Evolutionary conservation across 2,888 invertebrate genomes (phyloP).

Genomic region (Lucinisca nassula): DNA sequence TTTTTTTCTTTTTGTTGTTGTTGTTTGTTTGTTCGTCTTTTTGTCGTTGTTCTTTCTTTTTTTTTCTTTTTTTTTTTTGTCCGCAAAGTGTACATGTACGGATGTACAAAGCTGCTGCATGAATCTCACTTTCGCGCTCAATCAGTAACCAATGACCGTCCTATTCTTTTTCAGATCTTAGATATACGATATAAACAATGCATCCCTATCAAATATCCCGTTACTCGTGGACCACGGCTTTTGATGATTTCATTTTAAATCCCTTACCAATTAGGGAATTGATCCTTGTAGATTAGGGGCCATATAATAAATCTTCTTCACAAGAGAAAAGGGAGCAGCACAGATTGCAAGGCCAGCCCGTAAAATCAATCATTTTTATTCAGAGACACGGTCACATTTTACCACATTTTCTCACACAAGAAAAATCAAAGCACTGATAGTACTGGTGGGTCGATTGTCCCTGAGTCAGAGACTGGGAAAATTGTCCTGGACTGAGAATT

Average conservation of each 20-base stretch:
- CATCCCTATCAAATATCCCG: constrained; percentile 44
- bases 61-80: too few species aligned
- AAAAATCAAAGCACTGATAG: too few species aligned
- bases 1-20: too few species aligned
- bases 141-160: constrained; percentile 51
- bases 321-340: constrained; percentile 30
- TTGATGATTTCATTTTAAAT: constrained; percentile 63
- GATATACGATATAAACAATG: not conserved
- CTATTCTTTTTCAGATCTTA: not conserved
- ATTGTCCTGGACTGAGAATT: too few species aligned
- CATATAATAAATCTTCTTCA: constrained; percentile 18
- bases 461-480: too few species aligned
- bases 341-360: constrained; percentile 23
- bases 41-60: too few species aligned
- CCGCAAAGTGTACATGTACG: too few species aligned
- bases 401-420: not conserved
- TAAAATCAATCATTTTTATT: not conserved
- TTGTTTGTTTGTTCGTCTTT: too few species aligned
- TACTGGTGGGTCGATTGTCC: too few species aligned
- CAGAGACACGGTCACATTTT: not conserved
- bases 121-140: constrained; percentile 55
- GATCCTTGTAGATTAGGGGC: constrained; percentile 5
- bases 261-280: constrained; percentile 45
- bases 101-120: too few species aligned
- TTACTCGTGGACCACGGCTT: constrained; percentile 42